phyloP scores from a whole-genome alignment of 2,797 vertebrate genomes.

The Aphelocoma californica region DNA sequence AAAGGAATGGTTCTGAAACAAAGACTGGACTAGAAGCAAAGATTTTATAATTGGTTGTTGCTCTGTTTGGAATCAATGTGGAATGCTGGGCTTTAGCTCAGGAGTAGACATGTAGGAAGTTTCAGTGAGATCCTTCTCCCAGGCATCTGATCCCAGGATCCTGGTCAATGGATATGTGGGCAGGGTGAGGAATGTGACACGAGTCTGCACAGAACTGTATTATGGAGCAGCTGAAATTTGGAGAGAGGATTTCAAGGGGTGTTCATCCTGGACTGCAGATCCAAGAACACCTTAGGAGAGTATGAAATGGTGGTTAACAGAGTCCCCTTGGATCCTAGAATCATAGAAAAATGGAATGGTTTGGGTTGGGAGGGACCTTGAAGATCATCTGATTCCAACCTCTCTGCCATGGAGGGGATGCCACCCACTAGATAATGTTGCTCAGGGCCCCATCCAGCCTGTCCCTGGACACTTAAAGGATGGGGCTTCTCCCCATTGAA shows the following conservation, averaged over 20 bases:
- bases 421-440: neutral
- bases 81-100: neutral
- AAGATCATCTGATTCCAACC: neutral
- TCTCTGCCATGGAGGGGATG: neutral
- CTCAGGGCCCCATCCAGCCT: neutral
- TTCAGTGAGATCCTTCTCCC: neutral
- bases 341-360: neutral
- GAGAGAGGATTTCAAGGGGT: neutral
- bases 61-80: neutral
- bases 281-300: neutral
- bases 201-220: neutral
- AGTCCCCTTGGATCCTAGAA: neutral
- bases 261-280: neutral
- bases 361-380: neutral
- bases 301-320: neutral
- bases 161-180: neutral
- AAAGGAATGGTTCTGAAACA: neutral
- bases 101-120: neutral
- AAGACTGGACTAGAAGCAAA: neutral
- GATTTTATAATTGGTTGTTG: neutral
- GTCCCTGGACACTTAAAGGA: neutral
- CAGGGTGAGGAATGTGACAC: neutral
- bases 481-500: neutral
- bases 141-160: rapidly evolving
- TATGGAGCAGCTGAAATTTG: neutral